These are phyloP conservation scores for Heteromurus nitidus DNA, from an alignment of 2,888 invertebrate genomes.

Conservation along the genomic window DNA sequence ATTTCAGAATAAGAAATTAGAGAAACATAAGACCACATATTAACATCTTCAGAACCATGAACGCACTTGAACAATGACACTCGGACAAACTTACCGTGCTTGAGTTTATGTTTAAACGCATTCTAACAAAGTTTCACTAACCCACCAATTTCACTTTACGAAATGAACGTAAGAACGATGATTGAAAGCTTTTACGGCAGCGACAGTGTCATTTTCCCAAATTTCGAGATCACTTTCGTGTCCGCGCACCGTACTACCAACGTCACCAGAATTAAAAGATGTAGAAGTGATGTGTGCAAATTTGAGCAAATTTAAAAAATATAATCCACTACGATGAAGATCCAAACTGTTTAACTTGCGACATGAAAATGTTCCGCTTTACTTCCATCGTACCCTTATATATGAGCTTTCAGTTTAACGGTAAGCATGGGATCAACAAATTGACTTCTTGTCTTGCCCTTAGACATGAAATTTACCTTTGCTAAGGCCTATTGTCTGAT, in stretches of 20 bases:
- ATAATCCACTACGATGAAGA: neutral
- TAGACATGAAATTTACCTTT: too few relatives aligned
- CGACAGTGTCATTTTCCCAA: conserved; percentile 26
- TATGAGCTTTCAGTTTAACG: neutral
- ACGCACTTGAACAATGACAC: neutral
- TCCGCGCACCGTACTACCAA: neutral
- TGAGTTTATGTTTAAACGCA: conserved; percentile 29
- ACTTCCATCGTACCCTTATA: neutral
- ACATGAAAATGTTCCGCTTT: conserved; percentile 21
- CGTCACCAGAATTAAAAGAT: too few relatives aligned
- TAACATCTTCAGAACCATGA: conserved; percentile 3
- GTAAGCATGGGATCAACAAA: too few relatives aligned
- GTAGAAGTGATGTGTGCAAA: neutral
- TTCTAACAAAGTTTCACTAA: conserved; percentile 3
- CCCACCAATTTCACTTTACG: conserved; percentile 1
- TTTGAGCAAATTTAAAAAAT: neutral
- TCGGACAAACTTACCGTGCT: conserved; percentile 31
- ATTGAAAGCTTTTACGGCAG: neutral
- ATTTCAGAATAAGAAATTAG: too few relatives aligned
- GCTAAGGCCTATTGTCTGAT: too few relatives aligned
- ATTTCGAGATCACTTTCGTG: conserved; percentile 1
- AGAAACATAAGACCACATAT: neutral
- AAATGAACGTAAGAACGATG: neutral
- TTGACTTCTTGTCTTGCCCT: too few relatives aligned
- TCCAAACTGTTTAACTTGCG: neutral